Conservation (phyloP, 1,140 invertebrate genomes). For the Calliopsis andreniformis region DNA sequence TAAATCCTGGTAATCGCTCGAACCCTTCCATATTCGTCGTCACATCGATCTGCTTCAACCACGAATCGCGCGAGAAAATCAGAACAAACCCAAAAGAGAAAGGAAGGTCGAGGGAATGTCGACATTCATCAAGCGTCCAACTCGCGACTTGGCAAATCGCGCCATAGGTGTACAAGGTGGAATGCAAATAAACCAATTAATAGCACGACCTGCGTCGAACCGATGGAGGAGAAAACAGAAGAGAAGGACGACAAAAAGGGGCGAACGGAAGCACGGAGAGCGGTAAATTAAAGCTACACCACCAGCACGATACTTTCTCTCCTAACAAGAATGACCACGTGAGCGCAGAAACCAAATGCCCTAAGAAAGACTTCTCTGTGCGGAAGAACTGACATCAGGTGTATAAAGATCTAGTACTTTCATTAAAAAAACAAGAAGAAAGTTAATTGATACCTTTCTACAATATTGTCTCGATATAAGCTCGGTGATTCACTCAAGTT, state of each 20-base stretch:
- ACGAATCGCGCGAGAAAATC: not conserved
- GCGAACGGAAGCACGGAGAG: not conserved
- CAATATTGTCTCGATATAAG: no score
- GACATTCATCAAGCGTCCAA: constrained; percentile 1
- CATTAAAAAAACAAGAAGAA: no score
- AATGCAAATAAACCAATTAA: constrained; percentile 36
- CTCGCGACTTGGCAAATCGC: constrained; percentile 9
- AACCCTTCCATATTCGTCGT: not conserved
- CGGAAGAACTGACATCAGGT: no score
- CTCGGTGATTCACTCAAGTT: no score
- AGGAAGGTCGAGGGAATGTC: constrained; percentile 4
- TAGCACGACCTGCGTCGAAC: not conserved
- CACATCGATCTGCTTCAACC: not conserved
- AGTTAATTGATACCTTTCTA: no score
- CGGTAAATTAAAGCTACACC: not conserved
- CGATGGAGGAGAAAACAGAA: not conserved
- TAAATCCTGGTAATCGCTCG: not conserved
- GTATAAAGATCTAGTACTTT: no score
- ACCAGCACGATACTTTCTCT: constrained; percentile 22
- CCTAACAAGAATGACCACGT: not conserved
- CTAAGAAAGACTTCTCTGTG: no score
- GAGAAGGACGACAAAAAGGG: not conserved
- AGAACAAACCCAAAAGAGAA: not conserved
- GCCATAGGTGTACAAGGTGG: not conserved
- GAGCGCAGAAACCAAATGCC: not conserved